Base-by-base conservation (phyloP, 2,888 invertebrate genomes). In the Agriopis marginaria region DNA sequence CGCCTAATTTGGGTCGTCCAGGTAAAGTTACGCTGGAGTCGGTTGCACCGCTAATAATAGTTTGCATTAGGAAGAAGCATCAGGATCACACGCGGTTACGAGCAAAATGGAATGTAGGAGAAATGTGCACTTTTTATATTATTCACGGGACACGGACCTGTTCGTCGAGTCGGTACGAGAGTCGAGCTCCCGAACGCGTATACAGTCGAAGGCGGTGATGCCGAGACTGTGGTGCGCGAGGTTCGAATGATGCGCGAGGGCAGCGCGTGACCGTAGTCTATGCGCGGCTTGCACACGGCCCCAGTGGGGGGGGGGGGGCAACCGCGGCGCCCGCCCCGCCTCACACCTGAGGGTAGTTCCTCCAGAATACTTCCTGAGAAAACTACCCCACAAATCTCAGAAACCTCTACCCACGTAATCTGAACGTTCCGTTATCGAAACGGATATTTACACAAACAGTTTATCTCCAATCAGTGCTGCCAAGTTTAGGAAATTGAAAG, bases 1-100 rank as follows among this genome's bases (percentile, higher is more conserved):
- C 93, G 86, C 95, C 95, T 95, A 95, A 95, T 95, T 95, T 94
- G 93, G 94, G 88, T 84, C 87, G 90, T 91, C 87, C 94, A 94
- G 94, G 94, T 94, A 93, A 93, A 92, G 91, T 93, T 93, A 93
- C 94, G 85, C 91, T 92, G 92, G 92, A 93, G 89, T 82, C 81
- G 83, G 83, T 82, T 92, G 91, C 91, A 92, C 82, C 82, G 86
- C 91, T 93, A 93, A 87, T 89, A 87, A 91, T 94, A 94, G 90
- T 83, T 80, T 79, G 86, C 89, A 88, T 87, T 83, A 78, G 86
- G 86, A 88, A 85, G 88, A 84, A 88, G 87, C 85, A 85, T 83
- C 83, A 80, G 85, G 85, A 83, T 85, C 93, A 92, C 94, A 89
- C 89, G 88, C 89, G 91, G 81, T 86, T 85, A 72, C 72, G 75